Conservation (phyloP, 2,113 vertebrate species). For the Hucho hucho region DNA sequence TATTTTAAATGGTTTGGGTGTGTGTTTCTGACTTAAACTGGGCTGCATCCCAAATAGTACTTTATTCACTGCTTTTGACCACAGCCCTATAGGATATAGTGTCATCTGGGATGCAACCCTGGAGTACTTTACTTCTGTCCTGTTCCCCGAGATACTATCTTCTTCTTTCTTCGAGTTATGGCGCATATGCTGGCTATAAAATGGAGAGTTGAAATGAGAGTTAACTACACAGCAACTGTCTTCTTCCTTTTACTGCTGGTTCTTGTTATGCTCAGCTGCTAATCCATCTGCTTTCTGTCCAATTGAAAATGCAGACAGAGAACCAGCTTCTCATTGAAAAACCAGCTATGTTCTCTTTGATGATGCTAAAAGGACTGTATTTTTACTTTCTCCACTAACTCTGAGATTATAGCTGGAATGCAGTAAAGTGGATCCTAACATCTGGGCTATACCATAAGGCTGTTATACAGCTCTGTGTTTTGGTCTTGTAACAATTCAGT, state of each 20-base stretch:
- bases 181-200: too few species aligned
- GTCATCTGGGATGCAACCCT: too few species aligned
- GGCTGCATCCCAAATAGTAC: background rate
- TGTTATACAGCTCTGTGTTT: constrained; percentile 48
- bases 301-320: constrained; percentile 26
- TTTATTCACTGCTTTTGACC: background rate
- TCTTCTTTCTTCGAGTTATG: too few species aligned
- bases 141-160: too few species aligned
- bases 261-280: constrained; percentile 44
- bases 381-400: background rate
- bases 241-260: constrained; percentile 51
- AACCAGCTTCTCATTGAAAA: constrained; percentile 36
- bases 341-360: constrained; percentile 30
- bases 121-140: too few species aligned
- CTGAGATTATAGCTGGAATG: constrained; percentile 7
- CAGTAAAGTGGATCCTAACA: background rate
- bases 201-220: constrained; percentile 26
- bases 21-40: too few species aligned
- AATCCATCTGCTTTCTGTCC: constrained; percentile 37
- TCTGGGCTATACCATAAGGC: constrained; percentile 44
- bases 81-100: too few species aligned
- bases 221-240: constrained; percentile 52
- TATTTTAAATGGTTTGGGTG: too few species aligned
- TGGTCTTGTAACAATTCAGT: constrained; percentile 46
- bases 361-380: constrained; percentile 39